Evolutionary conservation across 2,888 invertebrate genomes (phyloP).

Genomic region (Trissolcus brochymenae): DNA sequence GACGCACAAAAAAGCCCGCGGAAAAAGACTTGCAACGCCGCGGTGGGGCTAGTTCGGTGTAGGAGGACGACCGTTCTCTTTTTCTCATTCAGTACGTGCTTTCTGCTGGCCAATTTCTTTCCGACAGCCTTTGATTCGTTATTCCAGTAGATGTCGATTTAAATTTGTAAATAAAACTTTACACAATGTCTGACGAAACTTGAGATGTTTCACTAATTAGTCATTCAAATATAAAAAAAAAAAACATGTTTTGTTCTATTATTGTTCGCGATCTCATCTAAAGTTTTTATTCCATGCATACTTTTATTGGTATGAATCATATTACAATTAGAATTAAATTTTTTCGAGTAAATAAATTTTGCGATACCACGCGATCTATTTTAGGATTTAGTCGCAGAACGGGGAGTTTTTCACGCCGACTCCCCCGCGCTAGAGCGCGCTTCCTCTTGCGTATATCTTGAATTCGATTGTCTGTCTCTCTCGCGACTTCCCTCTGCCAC

Average conservation of each 20-base stretch:
- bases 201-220: too few relatives aligned
- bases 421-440: constrained; percentile 38
- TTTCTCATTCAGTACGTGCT: constrained; percentile 10
- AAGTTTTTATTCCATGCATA: too few relatives aligned
- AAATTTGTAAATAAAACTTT: too few relatives aligned
- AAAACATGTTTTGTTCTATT: too few relatives aligned
- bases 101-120: not conserved
- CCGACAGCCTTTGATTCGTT: not conserved
- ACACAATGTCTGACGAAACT: too few relatives aligned
- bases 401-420: constrained; percentile 19
- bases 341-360: too few relatives aligned
- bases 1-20: constrained; percentile 40
- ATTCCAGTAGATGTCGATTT: not conserved
- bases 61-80: constrained; percentile 26
- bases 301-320: too few relatives aligned
- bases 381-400: constrained; percentile 14
- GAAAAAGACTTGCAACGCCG: constrained; percentile 32
- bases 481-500: constrained; percentile 26
- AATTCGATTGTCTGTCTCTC: constrained; percentile 24
- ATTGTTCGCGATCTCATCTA: too few relatives aligned
- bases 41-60: constrained; percentile 20
- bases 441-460: constrained; percentile 38
- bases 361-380: constrained; percentile 26
- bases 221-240: too few relatives aligned
- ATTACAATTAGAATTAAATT: too few relatives aligned